Evolutionary conservation across 2,797 vertebrate genomes (phyloP).

Genomic region (Anguilla anguilla): DNA sequence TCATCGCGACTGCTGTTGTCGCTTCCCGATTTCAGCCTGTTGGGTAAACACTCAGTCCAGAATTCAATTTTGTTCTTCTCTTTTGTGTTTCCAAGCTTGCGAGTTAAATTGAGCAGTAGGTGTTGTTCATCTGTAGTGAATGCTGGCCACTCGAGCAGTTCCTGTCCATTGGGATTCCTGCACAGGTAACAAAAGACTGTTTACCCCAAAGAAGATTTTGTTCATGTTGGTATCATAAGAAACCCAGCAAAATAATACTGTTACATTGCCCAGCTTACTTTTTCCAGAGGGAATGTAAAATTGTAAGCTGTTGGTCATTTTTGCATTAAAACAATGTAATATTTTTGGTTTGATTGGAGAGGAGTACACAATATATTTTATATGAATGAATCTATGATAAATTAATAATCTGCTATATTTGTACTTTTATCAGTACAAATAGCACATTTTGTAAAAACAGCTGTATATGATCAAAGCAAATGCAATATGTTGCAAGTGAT

Average conservation of each 20-base stretch:
- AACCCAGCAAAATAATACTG: neutral
- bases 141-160: constrained; percentile 16
- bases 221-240: neutral
- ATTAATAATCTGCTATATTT: too few species aligned
- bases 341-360: neutral
- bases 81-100: neutral
- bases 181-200: neutral
- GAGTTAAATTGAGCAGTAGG: neutral
- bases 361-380: too few species aligned
- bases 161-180: constrained; percentile 22
- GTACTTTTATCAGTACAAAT: neutral
- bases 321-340: neutral
- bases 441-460: neutral
- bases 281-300: neutral
- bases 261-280: neutral
- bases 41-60: constrained; percentile 13
- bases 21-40: neutral
- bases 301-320: neutral
- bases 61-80: neutral
- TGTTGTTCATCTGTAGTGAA: constrained; percentile 21
- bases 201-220: neutral
- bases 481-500: neutral
- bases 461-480: neutral
- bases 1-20: neutral
- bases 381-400: too few species aligned